These are phyloP conservation scores for Hyaena hyaena DNA, from an alignment of 2,113 vertebrate species.

Conservation along the genomic window DNA sequence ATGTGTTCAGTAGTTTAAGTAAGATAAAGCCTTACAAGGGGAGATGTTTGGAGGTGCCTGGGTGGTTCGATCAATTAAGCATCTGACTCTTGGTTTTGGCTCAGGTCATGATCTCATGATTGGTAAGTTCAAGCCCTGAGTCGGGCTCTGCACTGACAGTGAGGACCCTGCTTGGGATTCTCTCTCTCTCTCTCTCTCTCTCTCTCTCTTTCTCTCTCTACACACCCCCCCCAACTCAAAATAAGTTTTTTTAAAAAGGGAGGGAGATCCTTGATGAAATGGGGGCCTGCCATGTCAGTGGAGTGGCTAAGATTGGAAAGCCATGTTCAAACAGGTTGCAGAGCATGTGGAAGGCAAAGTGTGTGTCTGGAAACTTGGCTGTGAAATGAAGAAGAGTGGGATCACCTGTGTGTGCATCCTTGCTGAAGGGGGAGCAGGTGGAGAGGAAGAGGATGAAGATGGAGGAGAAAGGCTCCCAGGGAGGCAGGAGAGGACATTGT, in stretches of 20 bases:
- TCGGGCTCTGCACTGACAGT: too few species aligned
- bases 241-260: too few species aligned
- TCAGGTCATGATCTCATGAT: too few species aligned
- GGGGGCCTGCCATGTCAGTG: not conserved
- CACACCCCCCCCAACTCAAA: too few species aligned
- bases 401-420: not conserved
- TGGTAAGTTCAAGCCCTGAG: too few species aligned
- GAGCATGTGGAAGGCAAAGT: not conserved
- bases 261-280: not conserved
- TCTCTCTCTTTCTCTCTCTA: too few species aligned
- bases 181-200: too few species aligned
- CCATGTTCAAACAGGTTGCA: accelerated
- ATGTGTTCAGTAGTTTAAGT: not conserved
- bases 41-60: not conserved
- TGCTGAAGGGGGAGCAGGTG: not conserved
- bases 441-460: not conserved
- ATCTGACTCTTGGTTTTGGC: too few species aligned
- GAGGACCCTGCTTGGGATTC: too few species aligned
- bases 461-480: not conserved
- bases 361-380: not conserved
- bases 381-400: not conserved
- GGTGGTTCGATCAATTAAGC: too few species aligned
- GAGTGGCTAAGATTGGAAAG: not conserved
- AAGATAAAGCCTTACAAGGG: not conserved
- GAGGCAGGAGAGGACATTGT: not conserved